These are phyloP conservation scores for Stercorarius parasiticus DNA, from an alignment of 2,113 vertebrate species.

Conservation along the genomic window DNA sequence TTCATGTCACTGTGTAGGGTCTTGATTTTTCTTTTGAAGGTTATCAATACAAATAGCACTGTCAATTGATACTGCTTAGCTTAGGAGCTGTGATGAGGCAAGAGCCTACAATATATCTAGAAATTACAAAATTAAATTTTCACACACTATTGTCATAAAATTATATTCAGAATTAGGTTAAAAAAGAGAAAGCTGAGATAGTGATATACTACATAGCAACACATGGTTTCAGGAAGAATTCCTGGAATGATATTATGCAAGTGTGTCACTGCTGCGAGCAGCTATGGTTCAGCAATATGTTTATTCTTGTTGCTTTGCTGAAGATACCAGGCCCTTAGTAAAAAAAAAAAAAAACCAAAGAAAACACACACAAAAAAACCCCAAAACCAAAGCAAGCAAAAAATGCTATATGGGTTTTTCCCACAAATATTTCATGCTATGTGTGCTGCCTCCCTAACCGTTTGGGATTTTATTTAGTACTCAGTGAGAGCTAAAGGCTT, in stretches of 20 bases:
- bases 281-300: neutral
- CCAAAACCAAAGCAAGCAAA: neutral
- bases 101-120: neutral
- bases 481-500: neutral
- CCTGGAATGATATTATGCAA: neutral
- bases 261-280: neutral
- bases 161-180: neutral
- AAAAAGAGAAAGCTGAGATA: neutral
- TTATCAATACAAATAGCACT: neutral
- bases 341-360: neutral
- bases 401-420: rapidly evolving
- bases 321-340: neutral
- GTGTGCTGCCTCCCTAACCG: neutral
- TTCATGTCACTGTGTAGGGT: neutral
- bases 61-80: neutral
- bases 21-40: neutral
- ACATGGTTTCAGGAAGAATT: neutral
- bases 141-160: neutral
- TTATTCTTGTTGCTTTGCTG: neutral
- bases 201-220: neutral
- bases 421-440: rapidly evolving
- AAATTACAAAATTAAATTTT: neutral
- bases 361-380: no score
- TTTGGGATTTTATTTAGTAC: rapidly evolving
- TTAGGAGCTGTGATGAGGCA: neutral